Percentiles rank a stretch among this genome's conserved stretches.
Conservation (phyloP, 2,113 vertebrate genomes). For the Triplophysa siluroides region DNA sequence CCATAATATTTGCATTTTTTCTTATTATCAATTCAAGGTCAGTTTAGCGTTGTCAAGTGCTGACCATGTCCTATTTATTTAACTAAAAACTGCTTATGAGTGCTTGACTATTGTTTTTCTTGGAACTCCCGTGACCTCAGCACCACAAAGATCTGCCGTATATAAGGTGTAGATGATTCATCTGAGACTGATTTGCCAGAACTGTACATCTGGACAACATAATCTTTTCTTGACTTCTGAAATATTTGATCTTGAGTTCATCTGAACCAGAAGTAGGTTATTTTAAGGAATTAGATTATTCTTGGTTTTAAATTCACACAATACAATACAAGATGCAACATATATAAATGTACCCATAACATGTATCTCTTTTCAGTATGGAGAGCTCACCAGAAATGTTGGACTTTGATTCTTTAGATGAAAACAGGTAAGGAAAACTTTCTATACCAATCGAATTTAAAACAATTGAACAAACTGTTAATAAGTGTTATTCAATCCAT, state of each 20-base stretch:
- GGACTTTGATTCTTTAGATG: conserved; percentile 24
- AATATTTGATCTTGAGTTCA: background rate
- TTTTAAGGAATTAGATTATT: background rate
- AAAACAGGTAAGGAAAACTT: conserved; percentile 25
- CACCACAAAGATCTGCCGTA: background rate
- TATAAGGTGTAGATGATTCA: conserved; percentile 2
- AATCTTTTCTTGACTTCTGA: background rate
- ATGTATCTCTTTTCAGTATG: conserved; percentile 24
- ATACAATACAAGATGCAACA: background rate
- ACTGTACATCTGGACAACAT: background rate
- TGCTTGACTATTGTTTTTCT: background rate
- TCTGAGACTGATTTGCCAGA: background rate
- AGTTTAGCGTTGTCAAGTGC: background rate
- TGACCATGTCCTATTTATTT: background rate
- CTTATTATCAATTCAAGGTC: background rate
- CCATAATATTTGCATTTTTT: conserved; percentile 1
- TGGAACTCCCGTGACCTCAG: background rate
- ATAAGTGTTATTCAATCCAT: background rate
- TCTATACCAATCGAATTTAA: background rate
- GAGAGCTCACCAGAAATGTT: conserved; percentile 38
- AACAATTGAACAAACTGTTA: background rate
- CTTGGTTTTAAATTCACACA: too few species aligned
- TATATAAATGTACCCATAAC: background rate
- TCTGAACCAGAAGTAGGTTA: background rate
- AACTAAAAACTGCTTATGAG: background rate